Percentiles rank a stretch among this genome's conserved stretches.
Evolutionary conservation across 1,140 invertebrate species (phyloP).

Genomic region (Aleiodes sp.): DNA sequence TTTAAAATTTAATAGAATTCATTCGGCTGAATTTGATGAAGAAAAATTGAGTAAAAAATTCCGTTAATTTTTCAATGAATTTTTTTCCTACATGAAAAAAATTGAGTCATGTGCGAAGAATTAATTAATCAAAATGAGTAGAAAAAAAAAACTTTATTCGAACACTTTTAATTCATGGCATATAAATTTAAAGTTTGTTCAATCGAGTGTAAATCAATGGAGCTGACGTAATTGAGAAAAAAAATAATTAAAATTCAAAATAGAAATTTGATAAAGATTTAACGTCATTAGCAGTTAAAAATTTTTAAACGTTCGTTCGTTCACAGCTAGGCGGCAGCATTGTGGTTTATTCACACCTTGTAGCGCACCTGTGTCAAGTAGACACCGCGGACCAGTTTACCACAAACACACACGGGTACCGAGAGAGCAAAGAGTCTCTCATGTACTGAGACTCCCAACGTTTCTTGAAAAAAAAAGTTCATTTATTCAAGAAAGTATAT

Average conservation of each 20-base stretch:
- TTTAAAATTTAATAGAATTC: too few species aligned
- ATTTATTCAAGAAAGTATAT: background rate
- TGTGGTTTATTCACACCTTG: slow-evolving; percentile 47
- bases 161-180: too few species aligned
- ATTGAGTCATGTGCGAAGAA: too few species aligned
- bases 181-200: too few species aligned
- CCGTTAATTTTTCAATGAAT: too few species aligned
- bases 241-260: slow-evolving; percentile 17
- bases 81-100: too few species aligned
- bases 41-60: too few species aligned
- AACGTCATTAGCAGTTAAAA: slow-evolving; percentile 22
- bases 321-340: slow-evolving; percentile 40
- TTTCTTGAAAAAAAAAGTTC: too few species aligned
- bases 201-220: too few species aligned
- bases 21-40: too few species aligned
- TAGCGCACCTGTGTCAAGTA: slow-evolving; percentile 56
- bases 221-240: background rate
- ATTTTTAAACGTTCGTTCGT: slow-evolving; percentile 33
- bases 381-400: slow-evolving; percentile 36
- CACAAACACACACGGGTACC: slow-evolving; percentile 43
- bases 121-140: too few species aligned
- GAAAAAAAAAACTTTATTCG: too few species aligned
- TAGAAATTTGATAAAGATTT: background rate
- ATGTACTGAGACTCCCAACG: background rate
- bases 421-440: slow-evolving; percentile 37